A percentile compares a stretch with the other conserved stretches of the same genome.
phyloP scores from a whole-genome alignment of 2,797 vertebrate genomes.

The Synanceia verrucosa region DNA sequence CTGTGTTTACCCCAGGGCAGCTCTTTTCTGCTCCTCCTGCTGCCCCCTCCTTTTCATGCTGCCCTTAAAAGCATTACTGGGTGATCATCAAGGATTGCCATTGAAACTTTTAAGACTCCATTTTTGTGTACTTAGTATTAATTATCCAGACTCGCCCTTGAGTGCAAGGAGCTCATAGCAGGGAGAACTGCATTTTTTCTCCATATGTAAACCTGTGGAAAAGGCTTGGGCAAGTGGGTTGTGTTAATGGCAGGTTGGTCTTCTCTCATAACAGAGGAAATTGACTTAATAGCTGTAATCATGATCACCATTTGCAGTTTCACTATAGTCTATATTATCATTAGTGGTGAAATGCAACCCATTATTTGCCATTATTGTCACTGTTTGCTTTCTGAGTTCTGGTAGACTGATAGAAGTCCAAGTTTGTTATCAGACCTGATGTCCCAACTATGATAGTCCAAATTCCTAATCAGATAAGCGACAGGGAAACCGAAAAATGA shows the following conservation, averaged over 20 bases:
- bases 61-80: conserved; percentile 81
- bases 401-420: conserved; percentile 8
- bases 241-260: conserved; percentile 28
- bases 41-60: conserved; percentile 59
- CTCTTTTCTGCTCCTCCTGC: conserved; percentile 66
- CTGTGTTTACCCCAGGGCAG: conserved; percentile 68
- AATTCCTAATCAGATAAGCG: conserved; percentile 34
- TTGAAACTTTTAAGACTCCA: conserved; percentile 68
- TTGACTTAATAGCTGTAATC: not conserved
- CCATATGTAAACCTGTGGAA: conserved; percentile 39
- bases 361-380: too few relatives aligned
- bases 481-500: conserved; percentile 56
- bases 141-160: conserved; percentile 66
- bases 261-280: conserved; percentile 2
- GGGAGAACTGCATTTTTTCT: conserved; percentile 3
- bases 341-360: not conserved
- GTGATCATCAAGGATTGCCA: conserved; percentile 76
- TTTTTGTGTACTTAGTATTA: conserved; percentile 74
- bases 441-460: conserved; percentile 45
- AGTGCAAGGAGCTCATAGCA: conserved; percentile 46
- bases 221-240: conserved; percentile 9
- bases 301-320: conserved; percentile 3
- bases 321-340: not conserved
- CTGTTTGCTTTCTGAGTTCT: conserved; percentile 27
- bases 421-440: conserved; percentile 48